Percentiles rank a stretch among this genome's conserved stretches.
Conservation (phyloP, 1,140 invertebrate species). For the Manduca sexta region DNA sequence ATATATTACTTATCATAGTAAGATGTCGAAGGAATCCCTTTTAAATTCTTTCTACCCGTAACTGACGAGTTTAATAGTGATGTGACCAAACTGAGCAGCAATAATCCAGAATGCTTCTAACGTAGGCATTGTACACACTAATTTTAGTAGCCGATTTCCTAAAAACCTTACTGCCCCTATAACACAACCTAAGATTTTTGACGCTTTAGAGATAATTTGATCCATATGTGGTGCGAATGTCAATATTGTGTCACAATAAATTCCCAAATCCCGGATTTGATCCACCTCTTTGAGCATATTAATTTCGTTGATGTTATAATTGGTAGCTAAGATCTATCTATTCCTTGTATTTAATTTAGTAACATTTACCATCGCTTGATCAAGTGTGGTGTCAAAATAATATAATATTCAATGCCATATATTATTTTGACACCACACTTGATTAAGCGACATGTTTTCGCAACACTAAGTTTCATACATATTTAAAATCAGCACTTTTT, state of each 20-base stretch:
- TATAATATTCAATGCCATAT: no score
- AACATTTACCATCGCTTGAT: slow-evolving; percentile 15
- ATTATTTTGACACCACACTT: no score
- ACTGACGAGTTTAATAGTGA: slow-evolving; percentile 11
- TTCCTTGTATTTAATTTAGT: slow-evolving; percentile 6
- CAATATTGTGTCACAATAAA: slow-evolving; percentile 13
- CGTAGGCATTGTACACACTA: slow-evolving; percentile 9
- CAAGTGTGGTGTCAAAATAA: no score
- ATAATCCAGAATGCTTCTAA: slow-evolving; percentile 21
- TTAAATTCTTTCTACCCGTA: slow-evolving; percentile 14
- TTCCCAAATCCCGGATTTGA: slow-evolving; percentile 1
- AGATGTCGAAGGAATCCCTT: slow-evolving; percentile 16
- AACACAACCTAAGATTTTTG: slow-evolving; percentile 20
- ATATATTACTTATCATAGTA: no score
- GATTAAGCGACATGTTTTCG: no score
- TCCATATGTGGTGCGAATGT: slow-evolving; percentile 14
- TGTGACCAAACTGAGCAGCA: slow-evolving; percentile 17
- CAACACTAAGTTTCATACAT: no score
- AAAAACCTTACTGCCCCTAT: slow-evolving; percentile 14
- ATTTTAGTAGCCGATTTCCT: slow-evolving; percentile 13
- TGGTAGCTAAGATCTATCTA: background rate
- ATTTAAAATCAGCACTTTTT: no score
- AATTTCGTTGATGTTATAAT: background rate
- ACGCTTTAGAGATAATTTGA: slow-evolving; percentile 3
- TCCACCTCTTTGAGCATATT: no score